Evolutionary conservation across 2,888 invertebrate genomes (phyloP), one percentile per base, ranked within the genome.

Genomic region (Noctuana brunneofusca): DNA sequence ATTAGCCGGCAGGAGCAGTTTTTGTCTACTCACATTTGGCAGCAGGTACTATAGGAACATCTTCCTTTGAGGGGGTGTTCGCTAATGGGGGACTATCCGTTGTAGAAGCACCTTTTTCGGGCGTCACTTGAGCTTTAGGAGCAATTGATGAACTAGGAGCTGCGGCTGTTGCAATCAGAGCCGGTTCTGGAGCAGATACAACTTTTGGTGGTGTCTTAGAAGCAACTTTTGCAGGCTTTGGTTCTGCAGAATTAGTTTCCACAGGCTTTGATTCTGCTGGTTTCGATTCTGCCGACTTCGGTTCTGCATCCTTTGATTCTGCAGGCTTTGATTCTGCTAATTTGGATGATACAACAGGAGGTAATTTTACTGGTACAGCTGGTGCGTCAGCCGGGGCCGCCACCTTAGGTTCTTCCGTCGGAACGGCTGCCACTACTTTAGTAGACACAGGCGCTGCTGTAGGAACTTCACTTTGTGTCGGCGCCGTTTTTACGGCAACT

Each of bases 31-130:
- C 74, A 91, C 91, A 82, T 89, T 90, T 90, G 66, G 87, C 83
- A 69, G 81, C 82, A 12, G 86, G 80, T 20, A 73, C 77, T 64
- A 69, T 74, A 63, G 85, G 79, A 1, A 76, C 75, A 60, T 81
- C 83, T 69, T 89, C 90, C 68, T 86, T 87, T 63, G 87, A 81
- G 54, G 92, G 89, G 11, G 90, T 89, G 70, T 81, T 76, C 58
- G 84, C 89, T 58, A 91, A 73, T 1, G 91, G 89, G 20, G 88
- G 89, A 65, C 91, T 90, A 67, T 90, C 90, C n/a, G 75, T 68
- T 12, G 76, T 68, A 20, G 72, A 66, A 3, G 66, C 63, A 48
- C 67, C 59, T 60, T 75, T 76, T 56, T 73, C 69, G 2, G 80
- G 75, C 38, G 76, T 70, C 16, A 66, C 66, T 43, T 63, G 66